Evolutionary conservation across 2,888 invertebrate species (phyloP).

Genomic region (Eumerus sabulonum): DNA sequence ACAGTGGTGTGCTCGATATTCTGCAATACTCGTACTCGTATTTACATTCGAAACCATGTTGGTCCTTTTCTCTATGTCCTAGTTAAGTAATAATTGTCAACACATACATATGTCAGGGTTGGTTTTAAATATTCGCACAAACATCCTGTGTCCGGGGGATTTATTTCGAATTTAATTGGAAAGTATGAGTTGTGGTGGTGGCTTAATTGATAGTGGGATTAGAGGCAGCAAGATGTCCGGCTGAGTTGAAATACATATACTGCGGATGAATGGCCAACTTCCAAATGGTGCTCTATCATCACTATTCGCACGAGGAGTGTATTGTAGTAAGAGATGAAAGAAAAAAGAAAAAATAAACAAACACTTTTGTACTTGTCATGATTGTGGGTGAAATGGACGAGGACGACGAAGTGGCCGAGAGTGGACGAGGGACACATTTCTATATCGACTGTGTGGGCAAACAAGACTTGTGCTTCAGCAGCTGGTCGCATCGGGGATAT

Average conservation of each 20-base stretch:
- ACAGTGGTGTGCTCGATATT: conserved; percentile 30
- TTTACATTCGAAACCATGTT: conserved; percentile 35
- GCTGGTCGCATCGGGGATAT: conserved; percentile 68
- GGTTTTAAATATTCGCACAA: conserved; percentile 64
- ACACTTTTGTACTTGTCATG: too few species aligned
- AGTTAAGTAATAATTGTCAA: conserved; percentile 66
- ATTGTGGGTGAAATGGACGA: neutral
- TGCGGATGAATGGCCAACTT: conserved; percentile 31
- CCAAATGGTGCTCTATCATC: conserved; percentile 12
- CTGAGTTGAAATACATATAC: too few species aligned
- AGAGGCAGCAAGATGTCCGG: too few species aligned
- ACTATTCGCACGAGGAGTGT: conserved; percentile 4
- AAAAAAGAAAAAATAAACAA: conserved; percentile 2
- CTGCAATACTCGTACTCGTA: conserved; percentile 3
- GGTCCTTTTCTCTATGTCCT: conserved; percentile 36
- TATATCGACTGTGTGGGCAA: conserved; percentile 46
- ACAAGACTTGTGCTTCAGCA: conserved; percentile 57
- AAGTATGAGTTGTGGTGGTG: too few species aligned
- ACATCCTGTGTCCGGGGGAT: conserved; percentile 21
- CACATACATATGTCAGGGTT: conserved; percentile 65
- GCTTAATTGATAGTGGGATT: too few species aligned
- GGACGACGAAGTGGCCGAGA: too few species aligned
- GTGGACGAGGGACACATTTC: conserved; percentile 39
- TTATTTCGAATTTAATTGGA: neutral
- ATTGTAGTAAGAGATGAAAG: conserved; percentile 2